Percentiles rank a stretch among this genome's conserved stretches.
Conservation (phyloP, 1,140 invertebrate species). For the Cotesia vestalis region DNA sequence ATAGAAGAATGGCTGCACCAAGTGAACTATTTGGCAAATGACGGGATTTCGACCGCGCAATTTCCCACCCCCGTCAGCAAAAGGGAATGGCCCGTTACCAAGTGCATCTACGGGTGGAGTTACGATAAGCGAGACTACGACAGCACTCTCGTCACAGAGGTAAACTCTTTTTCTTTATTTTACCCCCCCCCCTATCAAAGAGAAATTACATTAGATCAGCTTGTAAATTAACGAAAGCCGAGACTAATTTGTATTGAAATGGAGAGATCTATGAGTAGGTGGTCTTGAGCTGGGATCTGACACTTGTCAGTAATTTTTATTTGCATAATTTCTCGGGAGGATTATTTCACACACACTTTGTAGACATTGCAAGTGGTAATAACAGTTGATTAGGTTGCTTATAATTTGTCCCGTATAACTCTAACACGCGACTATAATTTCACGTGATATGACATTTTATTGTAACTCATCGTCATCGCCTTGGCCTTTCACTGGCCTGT, state of each 20-base stretch:
- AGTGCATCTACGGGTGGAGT: constrained; percentile 67
- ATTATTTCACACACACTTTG: no score
- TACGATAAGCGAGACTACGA: constrained; percentile 67
- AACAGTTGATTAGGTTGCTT: constrained; percentile 30
- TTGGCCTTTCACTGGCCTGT: constrained; percentile 52
- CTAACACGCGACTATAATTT: constrained; percentile 30
- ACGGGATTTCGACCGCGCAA: constrained; percentile 17
- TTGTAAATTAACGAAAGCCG: constrained; percentile 1
- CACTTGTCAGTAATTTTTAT: constrained; percentile 25
- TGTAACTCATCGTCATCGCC: constrained; percentile 38
- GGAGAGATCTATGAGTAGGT: constrained; percentile 26
- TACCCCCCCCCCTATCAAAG: neutral
- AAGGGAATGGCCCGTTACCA: constrained; percentile 55
- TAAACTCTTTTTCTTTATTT: constrained; percentile 56
- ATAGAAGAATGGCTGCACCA: constrained; percentile 54
- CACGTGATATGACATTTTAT: constrained; percentile 24
- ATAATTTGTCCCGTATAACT: neutral
- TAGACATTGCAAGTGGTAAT: constrained; percentile 38
- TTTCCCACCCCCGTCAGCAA: constrained; percentile 53
- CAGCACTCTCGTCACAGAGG: constrained; percentile 70
- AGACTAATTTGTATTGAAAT: neutral
- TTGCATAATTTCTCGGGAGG: constrained; percentile 47
- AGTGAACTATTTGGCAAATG: constrained; percentile 35
- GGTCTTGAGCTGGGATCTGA: constrained; percentile 12
- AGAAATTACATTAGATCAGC: neutral